phyloP scores from a whole-genome alignment of 2,113 vertebrate species.

The Lota lota region DNA sequence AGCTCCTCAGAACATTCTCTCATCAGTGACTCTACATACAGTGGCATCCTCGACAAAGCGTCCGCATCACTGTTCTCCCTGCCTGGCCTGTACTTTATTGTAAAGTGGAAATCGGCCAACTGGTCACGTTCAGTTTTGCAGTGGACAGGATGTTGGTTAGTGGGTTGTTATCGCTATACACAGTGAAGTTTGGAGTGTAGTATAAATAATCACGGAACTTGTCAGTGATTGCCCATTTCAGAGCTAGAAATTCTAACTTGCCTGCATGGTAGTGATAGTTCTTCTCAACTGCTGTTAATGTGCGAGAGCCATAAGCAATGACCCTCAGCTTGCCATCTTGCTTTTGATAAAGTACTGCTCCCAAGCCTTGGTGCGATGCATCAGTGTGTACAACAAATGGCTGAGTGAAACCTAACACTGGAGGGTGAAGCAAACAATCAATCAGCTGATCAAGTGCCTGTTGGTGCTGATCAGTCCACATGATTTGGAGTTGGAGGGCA shows the following conservation, averaged over 20 bases:
- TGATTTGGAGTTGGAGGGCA: no score
- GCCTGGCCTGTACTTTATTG: no score
- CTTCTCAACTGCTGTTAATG: background rate
- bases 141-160: background rate
- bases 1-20: slow-evolving; percentile 12
- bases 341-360: background rate
- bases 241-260: background rate
- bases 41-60: slow-evolving; percentile 8
- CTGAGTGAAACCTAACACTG: background rate
- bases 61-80: background rate
- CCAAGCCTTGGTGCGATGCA: background rate
- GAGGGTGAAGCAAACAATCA: background rate
- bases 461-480: slow-evolving; percentile 1
- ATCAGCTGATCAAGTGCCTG: background rate
- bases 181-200: background rate
- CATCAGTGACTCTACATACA: slow-evolving; percentile 6
- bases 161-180: slow-evolving; percentile 4
- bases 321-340: background rate
- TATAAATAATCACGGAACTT: background rate
- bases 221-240: slow-evolving; percentile 1
- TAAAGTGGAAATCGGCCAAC: no score
- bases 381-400: background rate
- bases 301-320: background rate
- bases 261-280: no score
- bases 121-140: slow-evolving; percentile 1